A percentile compares a stretch with the other conserved stretches of the same genome.
These are phyloP conservation scores for Zosterops pallidus DNA, from an alignment of 2,113 vertebrate species.

Conservation along the genomic window DNA sequence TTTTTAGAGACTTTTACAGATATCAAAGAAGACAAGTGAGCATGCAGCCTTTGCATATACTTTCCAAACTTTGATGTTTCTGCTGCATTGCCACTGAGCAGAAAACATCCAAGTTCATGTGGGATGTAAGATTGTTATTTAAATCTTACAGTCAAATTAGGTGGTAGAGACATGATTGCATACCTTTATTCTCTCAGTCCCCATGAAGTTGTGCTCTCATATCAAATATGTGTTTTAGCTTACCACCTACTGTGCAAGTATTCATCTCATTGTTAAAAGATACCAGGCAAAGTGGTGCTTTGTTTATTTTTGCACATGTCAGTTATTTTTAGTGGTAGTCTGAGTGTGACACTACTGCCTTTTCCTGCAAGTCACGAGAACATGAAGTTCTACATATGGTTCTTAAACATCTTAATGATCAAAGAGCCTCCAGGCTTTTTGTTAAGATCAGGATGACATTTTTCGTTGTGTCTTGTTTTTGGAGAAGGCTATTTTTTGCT, in stretches of 20 bases:
- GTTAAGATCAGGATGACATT: not conserved
- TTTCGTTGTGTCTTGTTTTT: not conserved
- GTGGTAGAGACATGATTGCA: conserved; percentile 10
- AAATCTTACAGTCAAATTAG: conserved; percentile 41
- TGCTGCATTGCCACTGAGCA: not conserved
- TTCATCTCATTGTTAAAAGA: conserved; percentile 16
- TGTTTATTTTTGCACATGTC: conserved; percentile 22
- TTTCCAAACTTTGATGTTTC: not conserved
- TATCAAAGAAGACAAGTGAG: not conserved
- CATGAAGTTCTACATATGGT: not conserved
- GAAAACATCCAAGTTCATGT: conserved; percentile 21
- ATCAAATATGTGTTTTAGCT: conserved; percentile 22
- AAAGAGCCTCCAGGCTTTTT: not conserved
- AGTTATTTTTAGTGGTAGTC: not conserved
- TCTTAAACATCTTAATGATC: not conserved
- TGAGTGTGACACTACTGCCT: not conserved
- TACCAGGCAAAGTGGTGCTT: not conserved
- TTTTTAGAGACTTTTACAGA: not conserved
- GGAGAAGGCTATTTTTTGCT: not conserved
- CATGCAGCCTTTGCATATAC: not conserved
- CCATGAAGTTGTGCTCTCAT: conserved; percentile 34
- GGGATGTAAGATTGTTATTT: conserved; percentile 4
- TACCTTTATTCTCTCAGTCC: conserved; percentile 1
- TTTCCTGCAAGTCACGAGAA: not conserved
- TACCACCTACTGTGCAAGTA: conserved; percentile 16